Conservation (phyloP, 1,140 invertebrate species). For the Bombus consobrinus region DNA sequence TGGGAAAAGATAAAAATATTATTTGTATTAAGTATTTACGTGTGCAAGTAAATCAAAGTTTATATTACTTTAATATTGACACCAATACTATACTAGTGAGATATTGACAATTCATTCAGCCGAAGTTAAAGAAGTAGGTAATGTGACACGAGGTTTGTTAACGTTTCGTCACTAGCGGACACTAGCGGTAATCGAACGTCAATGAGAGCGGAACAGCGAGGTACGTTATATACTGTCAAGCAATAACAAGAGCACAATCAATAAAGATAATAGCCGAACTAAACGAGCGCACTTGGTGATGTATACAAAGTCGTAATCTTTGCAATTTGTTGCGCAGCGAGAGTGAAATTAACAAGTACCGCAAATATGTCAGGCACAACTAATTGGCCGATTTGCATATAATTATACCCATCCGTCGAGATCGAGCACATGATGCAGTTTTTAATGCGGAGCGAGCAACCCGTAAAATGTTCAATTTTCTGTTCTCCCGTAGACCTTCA, state of each 20-base stretch:
- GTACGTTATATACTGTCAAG: constrained; percentile 4
- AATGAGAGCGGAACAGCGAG: background rate
- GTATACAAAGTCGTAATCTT: constrained; percentile 60
- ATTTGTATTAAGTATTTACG: too few relatives aligned
- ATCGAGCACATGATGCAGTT: constrained; percentile 60
- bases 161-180: background rate
- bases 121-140: background rate
- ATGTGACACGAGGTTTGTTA: background rate
- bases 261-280: constrained; percentile 54
- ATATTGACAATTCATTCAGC: too few relatives aligned
- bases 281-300: constrained; percentile 49
- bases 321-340: constrained; percentile 61
- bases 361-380: constrained; percentile 68
- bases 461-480: constrained; percentile 68
- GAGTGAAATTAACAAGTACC: constrained; percentile 65
- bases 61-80: too few relatives aligned
- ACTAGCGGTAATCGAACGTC: background rate
- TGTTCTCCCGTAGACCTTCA: constrained; percentile 58
- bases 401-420: constrained; percentile 65
- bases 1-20: too few relatives aligned
- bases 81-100: too few relatives aligned
- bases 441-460: constrained; percentile 63
- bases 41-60: too few relatives aligned
- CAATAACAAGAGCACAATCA: constrained; percentile 46
- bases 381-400: constrained; percentile 69